Percentiles rank a stretch among this genome's conserved stretches.
phyloP scores from a whole-genome alignment of 2,113 vertebrate species.

The Sinocyclocheilus anophthalmus region DNA sequence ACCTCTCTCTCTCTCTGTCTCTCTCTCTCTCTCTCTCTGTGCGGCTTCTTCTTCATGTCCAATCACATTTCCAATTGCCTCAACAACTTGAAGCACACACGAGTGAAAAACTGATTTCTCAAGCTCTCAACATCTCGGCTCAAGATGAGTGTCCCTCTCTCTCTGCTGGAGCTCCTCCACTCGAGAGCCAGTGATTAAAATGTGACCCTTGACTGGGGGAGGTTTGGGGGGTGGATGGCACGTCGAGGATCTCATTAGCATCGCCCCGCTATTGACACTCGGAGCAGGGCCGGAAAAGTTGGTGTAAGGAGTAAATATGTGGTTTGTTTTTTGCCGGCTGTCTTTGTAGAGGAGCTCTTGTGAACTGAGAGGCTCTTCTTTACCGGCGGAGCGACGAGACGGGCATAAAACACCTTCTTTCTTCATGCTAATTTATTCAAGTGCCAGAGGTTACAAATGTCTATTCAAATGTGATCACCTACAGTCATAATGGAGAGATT shows the following conservation, averaged over 20 bases:
- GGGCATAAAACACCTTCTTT: constrained; percentile 35
- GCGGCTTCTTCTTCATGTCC: background rate
- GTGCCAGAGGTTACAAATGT: constrained; percentile 42
- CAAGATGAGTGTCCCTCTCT: constrained; percentile 30
- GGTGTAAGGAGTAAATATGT: constrained; percentile 51
- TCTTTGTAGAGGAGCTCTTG: constrained; percentile 53
- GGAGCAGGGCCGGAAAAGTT: no score
- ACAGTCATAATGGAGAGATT: constrained; percentile 57
- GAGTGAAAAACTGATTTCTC: no score
- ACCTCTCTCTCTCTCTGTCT: constrained; percentile 34
- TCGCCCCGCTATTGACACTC: no score
- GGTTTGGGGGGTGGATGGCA: no score
- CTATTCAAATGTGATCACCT: constrained; percentile 53
- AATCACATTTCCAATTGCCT: no score
- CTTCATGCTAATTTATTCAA: constrained; percentile 52
- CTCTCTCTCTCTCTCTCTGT: constrained; percentile 20
- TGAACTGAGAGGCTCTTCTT: constrained; percentile 53
- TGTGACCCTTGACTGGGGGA: no score
- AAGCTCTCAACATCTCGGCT: no score
- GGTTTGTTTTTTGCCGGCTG: constrained; percentile 45
- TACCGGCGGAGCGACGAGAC: constrained; percentile 32
- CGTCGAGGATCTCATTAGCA: no score
- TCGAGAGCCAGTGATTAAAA: no score
- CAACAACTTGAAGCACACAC: no score
- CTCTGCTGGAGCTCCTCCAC: background rate